Evolutionary conservation across 2,797 vertebrate species (phyloP), one percentile per base, ranked within the genome.

Genomic region (Arrhamphus sclerolepis): DNA sequence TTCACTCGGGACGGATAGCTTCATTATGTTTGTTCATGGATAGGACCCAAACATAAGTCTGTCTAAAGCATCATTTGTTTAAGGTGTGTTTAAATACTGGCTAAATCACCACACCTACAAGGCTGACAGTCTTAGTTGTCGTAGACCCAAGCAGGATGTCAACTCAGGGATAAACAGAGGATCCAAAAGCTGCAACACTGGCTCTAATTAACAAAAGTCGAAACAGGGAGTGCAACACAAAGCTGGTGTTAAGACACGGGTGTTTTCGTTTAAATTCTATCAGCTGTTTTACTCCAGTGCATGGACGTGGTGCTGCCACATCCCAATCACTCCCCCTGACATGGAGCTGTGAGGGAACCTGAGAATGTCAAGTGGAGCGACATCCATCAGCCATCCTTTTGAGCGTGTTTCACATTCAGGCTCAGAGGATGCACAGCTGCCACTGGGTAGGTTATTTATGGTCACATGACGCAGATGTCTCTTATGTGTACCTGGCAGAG

Each of bases 21-120:
- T 42, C 6, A 10, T 22, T 20, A 24, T 84, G 47, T 80, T 84
- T 81, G 53, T 26, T 18, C 16, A 44, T 18, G 40, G 48, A 46
- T 29, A 43, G 19, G 53, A 41, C 44, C 9, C 42, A 41, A 77
- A 70, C 55, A 21, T 18, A 57, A 29, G 8, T 24, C 28, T 43
- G 56, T 47, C 46, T 46, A 56, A 51, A 42, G 38, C 53, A 69
- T 53, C 60, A 84, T 92, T 92, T 87, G 85, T 85, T 78, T 18
- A 91, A 87, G 88, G 89, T 86, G 87, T 93, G 82, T 86, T 85
- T 88, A 90, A 91, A 91, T 72, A 90, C n/a, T 46, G 51, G 17
- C 29, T 62, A 43, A 55, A 62, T 66, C 69, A 78, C 87, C 77
- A 10, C 87, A 17, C 91, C 90, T 87, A 83, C 56, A 79, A 90